A percentile compares a stretch with the other conserved stretches of the same genome.
Conservation (phyloP, 2,888 invertebrate genomes). For the Zootermopsis nevadensis region DNA sequence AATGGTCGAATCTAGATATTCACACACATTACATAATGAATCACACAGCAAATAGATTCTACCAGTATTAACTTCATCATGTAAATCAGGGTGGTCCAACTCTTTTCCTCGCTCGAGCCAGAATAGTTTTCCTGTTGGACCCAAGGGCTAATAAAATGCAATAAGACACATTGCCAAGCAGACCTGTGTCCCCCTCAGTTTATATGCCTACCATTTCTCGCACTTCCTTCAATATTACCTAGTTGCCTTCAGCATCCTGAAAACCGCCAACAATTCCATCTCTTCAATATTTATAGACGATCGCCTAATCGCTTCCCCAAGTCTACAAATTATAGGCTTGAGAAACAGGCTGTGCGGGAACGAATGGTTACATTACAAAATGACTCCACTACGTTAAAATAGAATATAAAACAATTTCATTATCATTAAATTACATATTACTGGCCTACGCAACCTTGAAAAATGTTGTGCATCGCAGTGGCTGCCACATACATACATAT, state of each 20-base stretch:
- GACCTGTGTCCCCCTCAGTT: background rate
- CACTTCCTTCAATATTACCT: background rate
- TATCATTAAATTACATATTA: conserved; percentile 37
- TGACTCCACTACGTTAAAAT: conserved; percentile 34
- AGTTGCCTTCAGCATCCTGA: background rate
- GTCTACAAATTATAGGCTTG: conserved; percentile 37
- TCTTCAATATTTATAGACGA: conserved; percentile 32
- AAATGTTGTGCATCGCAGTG: background rate
- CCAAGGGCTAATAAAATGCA: conserved; percentile 18
- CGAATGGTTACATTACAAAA: conserved; percentile 13
- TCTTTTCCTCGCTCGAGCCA: too few relatives aligned
- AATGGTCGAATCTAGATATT: too few relatives aligned
- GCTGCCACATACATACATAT: background rate
- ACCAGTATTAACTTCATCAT: too few relatives aligned
- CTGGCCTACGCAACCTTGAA: conserved; percentile 32
- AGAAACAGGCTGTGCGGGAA: background rate
- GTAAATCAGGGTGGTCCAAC: too few relatives aligned
- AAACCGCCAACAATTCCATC: background rate
- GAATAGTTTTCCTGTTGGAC: too few relatives aligned
- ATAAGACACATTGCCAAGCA: conserved; percentile 31
- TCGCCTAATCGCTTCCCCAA: conserved; percentile 26
- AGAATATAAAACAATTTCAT: conserved; percentile 36
- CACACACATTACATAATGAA: too few relatives aligned
- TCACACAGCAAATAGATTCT: too few relatives aligned
- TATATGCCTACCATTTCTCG: background rate